Base-by-base conservation (phyloP, 1,140 invertebrate genomes). In the Pseudomyrmex cubaensis region DNA sequence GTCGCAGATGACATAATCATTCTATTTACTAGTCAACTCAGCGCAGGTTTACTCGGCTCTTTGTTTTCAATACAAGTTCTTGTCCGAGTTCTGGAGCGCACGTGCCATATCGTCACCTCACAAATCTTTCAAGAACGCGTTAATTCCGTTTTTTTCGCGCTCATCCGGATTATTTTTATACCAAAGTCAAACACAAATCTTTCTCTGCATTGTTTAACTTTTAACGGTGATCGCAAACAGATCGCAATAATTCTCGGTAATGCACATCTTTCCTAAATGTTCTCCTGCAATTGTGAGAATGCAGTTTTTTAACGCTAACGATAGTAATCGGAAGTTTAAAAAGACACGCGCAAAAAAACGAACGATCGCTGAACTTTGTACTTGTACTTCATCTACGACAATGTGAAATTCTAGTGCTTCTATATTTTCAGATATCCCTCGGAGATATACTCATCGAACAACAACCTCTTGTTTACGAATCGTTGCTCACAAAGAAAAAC, bases 391-490 rank as follows among this genome's bases (percentile, higher is more conserved):
- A 35, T 35, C 5, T 0, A 35, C 5, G 35, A 35, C 35, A 35
- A 35, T 35, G 35, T 35, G 35, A 35, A 35, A 35, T 35, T 35
- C 35, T 35, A 9, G 44, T 50, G 20, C 78, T 52, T 52, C 61
- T 9, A 20, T 64, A 78, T 89, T 82, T 74, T 25, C n/a, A 22
- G 44, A 59, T 54, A 15, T 20, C 13, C 25, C 17, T 3, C 63
- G 74, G 87, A 85, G 78, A 91, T 90, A 91, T 91, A 90, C 82
- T 67, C 35, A 35, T 85, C 80, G 90, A 91, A 88, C 90, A 90
- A 89, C 88, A 91, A 90, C 44, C 57, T 85, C 84, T 77, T 91
- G 85, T 91, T 90, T 90, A 90, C 76, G 72, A 85, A 87, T 89
- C 22, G 15, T 61, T 72, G 50, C 70, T 10, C 35, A 63, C 50